Percentiles rank a stretch among this genome's conserved stretches.
Evolutionary conservation across 2,888 invertebrate species (phyloP).

Genomic region (Eilema sororculum): DNA sequence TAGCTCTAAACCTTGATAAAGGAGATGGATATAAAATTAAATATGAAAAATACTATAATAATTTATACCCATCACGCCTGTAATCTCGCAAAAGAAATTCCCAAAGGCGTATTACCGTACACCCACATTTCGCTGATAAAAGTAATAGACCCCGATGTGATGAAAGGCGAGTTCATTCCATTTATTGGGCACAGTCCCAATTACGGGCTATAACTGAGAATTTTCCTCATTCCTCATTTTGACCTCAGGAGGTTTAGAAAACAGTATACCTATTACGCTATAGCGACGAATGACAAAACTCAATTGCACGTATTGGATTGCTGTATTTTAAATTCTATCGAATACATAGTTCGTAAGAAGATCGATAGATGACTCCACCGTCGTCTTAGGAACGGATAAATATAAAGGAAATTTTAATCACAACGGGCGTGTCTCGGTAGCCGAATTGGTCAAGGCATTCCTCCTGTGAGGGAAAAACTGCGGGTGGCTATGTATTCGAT

Average conservation of each 20-base stretch:
- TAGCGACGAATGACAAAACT: conserved; percentile 28
- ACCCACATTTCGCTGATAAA: conserved; percentile 24
- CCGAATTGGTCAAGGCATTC: too few relatives aligned
- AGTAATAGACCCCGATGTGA: conserved; percentile 21
- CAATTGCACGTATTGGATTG: conserved; percentile 35
- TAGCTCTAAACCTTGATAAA: background rate
- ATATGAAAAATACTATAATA: conserved; percentile 12
- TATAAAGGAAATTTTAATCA: too few relatives aligned
- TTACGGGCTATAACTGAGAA: conserved; percentile 24
- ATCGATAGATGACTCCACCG: too few relatives aligned
- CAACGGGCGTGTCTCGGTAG: too few relatives aligned
- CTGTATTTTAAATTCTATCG: too few relatives aligned
- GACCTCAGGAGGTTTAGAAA: conserved; percentile 14
- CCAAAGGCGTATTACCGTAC: conserved; percentile 16
- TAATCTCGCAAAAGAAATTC: conserved; percentile 19
- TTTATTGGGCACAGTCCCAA: conserved; percentile 29
- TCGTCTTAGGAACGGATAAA: too few relatives aligned
- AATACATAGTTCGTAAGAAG: conserved; percentile 24
- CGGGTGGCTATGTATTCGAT: too few relatives aligned
- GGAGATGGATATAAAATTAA: conserved; percentile 1
- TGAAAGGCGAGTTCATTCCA: conserved; percentile 26
- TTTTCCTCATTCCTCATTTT: conserved; percentile 25
- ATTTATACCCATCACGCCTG: conserved; percentile 17
- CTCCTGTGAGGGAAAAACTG: too few relatives aligned
- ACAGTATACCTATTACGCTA: conserved; percentile 19